Percentiles rank a stretch among this genome's conserved stretches.
Evolutionary conservation across 2,113 vertebrate genomes (phyloP).

Genomic region (Takifugu flavidus): DNA sequence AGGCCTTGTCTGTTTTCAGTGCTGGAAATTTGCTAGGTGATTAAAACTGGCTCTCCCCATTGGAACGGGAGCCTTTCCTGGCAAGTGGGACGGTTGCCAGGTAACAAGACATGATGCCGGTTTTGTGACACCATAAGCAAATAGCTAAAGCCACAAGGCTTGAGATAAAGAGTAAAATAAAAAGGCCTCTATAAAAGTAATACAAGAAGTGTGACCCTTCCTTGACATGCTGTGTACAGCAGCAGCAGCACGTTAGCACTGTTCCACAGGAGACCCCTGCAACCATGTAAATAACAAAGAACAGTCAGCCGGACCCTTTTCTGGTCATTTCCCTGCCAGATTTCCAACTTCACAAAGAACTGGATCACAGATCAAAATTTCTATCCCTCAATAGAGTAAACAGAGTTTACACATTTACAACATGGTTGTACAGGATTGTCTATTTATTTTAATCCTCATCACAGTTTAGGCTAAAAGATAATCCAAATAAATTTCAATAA

Average conservation of each 20-base stretch:
- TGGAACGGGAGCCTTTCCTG: conserved; percentile 66
- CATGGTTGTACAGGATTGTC: too few species aligned
- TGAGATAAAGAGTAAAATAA: conserved; percentile 31
- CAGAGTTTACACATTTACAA: too few species aligned
- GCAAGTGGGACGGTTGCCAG: conserved; percentile 82
- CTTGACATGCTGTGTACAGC: conserved; percentile 1
- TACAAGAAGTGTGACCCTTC: conserved; percentile 19
- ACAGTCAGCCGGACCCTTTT: too few species aligned
- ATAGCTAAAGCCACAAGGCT: conserved; percentile 49
- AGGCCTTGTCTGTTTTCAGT: conserved; percentile 81
- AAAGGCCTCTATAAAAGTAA: conserved; percentile 36
- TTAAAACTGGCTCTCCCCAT: conserved; percentile 78
- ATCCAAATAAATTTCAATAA: too few species aligned
- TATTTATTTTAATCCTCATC: too few species aligned
- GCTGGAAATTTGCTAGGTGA: conserved; percentile 81
- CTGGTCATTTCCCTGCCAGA: too few species aligned
- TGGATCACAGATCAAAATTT: too few species aligned
- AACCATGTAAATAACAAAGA: too few species aligned
- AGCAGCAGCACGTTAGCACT: background rate
- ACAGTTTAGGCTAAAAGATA: too few species aligned
- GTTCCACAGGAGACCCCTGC: too few species aligned
- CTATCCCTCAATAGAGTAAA: too few species aligned
- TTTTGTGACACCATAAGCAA: conserved; percentile 58
- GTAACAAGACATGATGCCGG: conserved; percentile 74
- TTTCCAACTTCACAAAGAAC: too few species aligned